Base-by-base conservation (phyloP, 1,140 invertebrate genomes). In the Thalassaphorura encarpata region DNA sequence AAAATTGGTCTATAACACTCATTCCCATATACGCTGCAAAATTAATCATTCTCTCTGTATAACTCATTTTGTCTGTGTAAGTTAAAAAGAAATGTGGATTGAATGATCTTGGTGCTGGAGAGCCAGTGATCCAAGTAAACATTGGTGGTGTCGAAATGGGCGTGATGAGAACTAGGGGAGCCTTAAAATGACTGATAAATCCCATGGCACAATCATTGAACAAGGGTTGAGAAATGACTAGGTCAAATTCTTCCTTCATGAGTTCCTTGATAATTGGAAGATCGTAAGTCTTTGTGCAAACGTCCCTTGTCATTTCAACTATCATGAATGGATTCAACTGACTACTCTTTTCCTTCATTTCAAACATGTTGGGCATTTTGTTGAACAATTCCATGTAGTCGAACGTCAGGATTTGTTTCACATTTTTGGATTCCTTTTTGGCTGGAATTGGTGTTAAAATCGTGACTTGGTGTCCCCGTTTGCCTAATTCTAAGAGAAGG, bases 391-490 rank as follows among this genome's bases (percentile, higher is more conserved):
- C 18, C 19, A 47, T 49, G 8, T 21, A 5, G 2, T 52, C 49
- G 8, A 21, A n/a, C 2, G 49, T 52, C 28, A 42, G n/a, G 13
- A 61, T 56, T n/a, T 61, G 40, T 26, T 31, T 15, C 1, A 61
- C 47, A 47, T 61, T 61, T 52, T 61, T 61, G 3, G 28, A 18
- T 43, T 6, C n/a, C 16, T 36, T 51, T 16, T 5, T 6, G 5
- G 48, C 8, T 3, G 3, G 3, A 19, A 75, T 78, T 51, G 64
- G 24, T 47, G 39, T 54, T 1, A 67, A 18, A n/a, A 66, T 51
- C 0, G 67, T 66, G 1, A 69, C 52, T 18, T 70, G 46, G 45
- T 69, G 67, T 1, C 68, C 66, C 54, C 60, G 39, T 31, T 41
- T 24, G 0, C 61, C 63, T n/a, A 70, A 54, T 33, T 60, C 61